Base-by-base conservation (phyloP, 2,113 vertebrate species). In the Zapus hudsonius region DNA sequence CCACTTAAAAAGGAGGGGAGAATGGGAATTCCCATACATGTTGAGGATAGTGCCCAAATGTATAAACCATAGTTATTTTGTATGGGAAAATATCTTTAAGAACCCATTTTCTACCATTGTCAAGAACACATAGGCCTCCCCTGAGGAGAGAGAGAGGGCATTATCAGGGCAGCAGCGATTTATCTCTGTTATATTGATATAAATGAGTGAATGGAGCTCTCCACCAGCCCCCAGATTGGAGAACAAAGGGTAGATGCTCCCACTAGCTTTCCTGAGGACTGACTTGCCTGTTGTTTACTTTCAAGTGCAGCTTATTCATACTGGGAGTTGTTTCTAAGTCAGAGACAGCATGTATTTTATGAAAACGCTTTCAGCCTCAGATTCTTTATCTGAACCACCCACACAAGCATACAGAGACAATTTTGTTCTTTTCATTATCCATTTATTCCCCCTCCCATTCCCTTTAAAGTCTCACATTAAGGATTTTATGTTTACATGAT, bases 401-500 rank as follows among this genome's bases (percentile, higher is more conserved):
- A 13, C 64, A 84, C 64, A 89, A 76, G 76, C 29, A 52, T 16
- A 61, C 2, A 0, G 74, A 86, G 76, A 85, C 20, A 84, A 93
- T 95, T 96, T 93, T 93, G 40, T 11, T 67, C 42, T 75, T 92
- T 70, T 66, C 52, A 29, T 87, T 87, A 27, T 83, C 70, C 44
- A 55, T 84, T 67, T 72, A 33, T 92, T 81, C 93, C 52, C 63
- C 72, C 80, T 44, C 22, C 20, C 16, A 38, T 57, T 72, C 83
- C 76, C 57, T 82, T 57, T 76, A 67, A 89, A 96, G 96, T 88
- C 89, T 92, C 64, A 40, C 36, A 29, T 95, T 95, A 90, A 94
- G 74, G 38, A 94, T 89, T 69, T 94, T 20, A 66, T 95, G 72
- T 94, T 84, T 64, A 59, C 80, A 92, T 75, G 61, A 22, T 38